Evolutionary conservation across 2,888 invertebrate genomes (phyloP).

Genomic region (Allygus modestus): DNA sequence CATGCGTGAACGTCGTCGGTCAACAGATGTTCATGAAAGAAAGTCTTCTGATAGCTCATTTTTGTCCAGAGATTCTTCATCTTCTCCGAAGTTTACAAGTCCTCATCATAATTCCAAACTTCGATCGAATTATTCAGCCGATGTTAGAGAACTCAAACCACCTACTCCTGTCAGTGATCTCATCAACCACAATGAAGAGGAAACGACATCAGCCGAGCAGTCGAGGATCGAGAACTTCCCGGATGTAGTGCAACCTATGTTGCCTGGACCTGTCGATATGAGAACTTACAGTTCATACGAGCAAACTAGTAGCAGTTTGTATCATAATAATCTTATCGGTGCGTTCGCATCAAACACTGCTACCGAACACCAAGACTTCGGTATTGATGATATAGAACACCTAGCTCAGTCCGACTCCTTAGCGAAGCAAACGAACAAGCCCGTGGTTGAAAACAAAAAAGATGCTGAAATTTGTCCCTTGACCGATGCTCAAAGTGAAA

Average conservation of each 20-base stretch:
- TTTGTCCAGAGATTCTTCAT: conserved; percentile 76
- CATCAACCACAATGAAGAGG: conserved; percentile 71
- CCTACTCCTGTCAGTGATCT: conserved; percentile 76
- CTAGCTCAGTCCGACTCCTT: conserved; percentile 65
- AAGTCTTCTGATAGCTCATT: conserved; percentile 78
- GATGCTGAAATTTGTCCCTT: conserved; percentile 54
- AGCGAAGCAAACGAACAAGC: conserved; percentile 65
- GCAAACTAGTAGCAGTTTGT: conserved; percentile 78
- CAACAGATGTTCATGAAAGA: conserved; percentile 82
- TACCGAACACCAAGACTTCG: conserved; percentile 83
- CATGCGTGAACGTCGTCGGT: conserved; percentile 87
- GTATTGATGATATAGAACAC: conserved; percentile 78
- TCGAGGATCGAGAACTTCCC: conserved; percentile 70
- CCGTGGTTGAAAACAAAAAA: conserved; percentile 61
- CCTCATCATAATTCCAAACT: conserved; percentile 74
- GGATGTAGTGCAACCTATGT: conserved; percentile 74
- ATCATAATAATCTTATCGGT: conserved; percentile 71
- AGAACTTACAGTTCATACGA: conserved; percentile 87
- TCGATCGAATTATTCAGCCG: conserved; percentile 72
- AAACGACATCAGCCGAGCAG: conserved; percentile 38
- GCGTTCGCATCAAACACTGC: conserved; percentile 71
- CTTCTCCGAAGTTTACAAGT: conserved; percentile 78
- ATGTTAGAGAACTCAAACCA: conserved; percentile 76
- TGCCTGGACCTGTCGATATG: conserved; percentile 94
- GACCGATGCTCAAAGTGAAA: conserved; percentile 48